Base-by-base conservation (phyloP, 30 jellyfish, hydroid and myxozoan species). In the Aurelia aurita complex sp. Pacific region DNA sequence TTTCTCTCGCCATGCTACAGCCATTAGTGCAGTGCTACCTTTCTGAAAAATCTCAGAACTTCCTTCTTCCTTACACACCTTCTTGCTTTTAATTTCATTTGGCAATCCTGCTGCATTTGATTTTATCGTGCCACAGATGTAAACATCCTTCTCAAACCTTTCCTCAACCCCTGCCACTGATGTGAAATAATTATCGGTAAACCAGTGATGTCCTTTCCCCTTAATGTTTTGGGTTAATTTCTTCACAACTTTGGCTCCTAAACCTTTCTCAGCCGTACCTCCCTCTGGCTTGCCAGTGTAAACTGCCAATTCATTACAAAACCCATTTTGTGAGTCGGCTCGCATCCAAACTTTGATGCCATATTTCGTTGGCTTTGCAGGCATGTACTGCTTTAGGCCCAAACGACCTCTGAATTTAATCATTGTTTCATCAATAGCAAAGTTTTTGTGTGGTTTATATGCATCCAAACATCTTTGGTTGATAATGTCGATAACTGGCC, bases 371-470 rank as follows among this genome's bases (percentile, higher is more conserved):
- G 84, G 71, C 54, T 42, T 74, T 19, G 73, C 84, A 15, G 84
- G 84, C 84, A 74, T 74, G 71, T 74, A 74, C 66, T 70, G 81
- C 1, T 46, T 70, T 19, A 70, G 23, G 52, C 64, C 61, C 6
- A 70, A 32, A 11, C 0, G 51, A 46, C 64, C 81, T 4, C 64
- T 38, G 17, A 70, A 70, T 29, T 46, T 46, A 18, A 70, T 70
- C 81, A 70, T 70, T 19, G 64, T 68, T 70, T 70, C 81, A 57
- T 70, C 81, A 8, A 70, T 46, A 5, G 84, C 69, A 74, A 74
- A 35, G 13, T 74, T 69, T 54, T 69, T 1, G 73, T 14, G 51
- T 6, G 87, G 87, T 5, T 54, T 32, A 5, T 73, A 73, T 29
- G 59, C 43, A 29, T 69, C 43, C 63, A 69, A 33, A 57, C 80